phyloP scores from a whole-genome alignment of 2,113 vertebrate species.

The Bothrops jararaca region DNA sequence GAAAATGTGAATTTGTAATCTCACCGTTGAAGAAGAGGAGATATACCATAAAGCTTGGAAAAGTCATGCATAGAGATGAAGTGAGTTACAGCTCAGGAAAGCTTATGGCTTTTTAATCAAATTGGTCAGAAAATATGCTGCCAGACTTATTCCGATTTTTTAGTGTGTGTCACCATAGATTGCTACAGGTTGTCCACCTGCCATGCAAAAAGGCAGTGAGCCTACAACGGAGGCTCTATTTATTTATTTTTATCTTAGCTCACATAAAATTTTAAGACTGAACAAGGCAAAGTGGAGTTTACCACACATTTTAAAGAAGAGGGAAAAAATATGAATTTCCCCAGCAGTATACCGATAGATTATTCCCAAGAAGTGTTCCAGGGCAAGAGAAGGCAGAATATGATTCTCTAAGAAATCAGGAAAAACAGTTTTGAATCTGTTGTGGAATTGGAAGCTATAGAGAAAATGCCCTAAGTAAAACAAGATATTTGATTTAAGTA shows the following conservation, averaged over 20 bases:
- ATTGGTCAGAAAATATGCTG: neutral
- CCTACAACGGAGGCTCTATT: neutral
- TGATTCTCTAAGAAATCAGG: neutral
- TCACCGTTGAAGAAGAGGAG: neutral
- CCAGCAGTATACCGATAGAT: neutral
- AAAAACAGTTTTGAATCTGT: neutral
- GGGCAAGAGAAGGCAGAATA: neutral
- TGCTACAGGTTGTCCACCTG: neutral
- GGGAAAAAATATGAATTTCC: neutral
- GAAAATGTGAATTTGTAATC: neutral
- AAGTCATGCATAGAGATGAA: neutral
- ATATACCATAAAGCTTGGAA: neutral
- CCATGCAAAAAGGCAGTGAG: neutral
- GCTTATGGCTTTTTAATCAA: neutral
- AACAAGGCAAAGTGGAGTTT: neutral
- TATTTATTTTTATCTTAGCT: neutral
- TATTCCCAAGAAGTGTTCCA: neutral
- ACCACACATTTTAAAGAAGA: neutral
- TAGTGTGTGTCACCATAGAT: neutral
- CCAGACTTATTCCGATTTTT: neutral
- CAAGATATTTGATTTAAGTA: conserved; percentile 26
- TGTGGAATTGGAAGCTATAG: neutral
- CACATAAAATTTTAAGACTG: neutral
- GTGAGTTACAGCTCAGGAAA: neutral
- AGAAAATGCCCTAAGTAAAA: neutral